Conservation (phyloP, 2,888 invertebrate genomes). For the Hesperia comma region DNA sequence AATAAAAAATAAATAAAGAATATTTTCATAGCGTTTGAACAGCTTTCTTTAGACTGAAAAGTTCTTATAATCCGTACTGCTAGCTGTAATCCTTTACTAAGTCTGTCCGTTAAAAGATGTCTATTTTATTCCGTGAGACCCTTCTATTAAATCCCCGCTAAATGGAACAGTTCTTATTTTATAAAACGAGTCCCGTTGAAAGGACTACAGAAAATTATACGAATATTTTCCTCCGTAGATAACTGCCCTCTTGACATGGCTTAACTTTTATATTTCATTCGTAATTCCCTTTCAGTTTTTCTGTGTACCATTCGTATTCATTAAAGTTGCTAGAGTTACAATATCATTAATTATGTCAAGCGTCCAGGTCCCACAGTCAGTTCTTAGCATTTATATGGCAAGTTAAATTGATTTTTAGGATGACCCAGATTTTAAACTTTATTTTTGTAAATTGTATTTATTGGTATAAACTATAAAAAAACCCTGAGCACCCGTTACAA, state of each 20-base stretch:
- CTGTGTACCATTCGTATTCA: background rate
- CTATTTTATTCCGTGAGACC: conserved; percentile 26
- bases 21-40: too few species aligned
- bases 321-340: background rate
- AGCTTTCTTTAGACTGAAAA: background rate
- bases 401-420: too few species aligned
- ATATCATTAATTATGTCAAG: background rate
- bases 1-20: too few species aligned
- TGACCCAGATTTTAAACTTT: too few species aligned
- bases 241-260: conserved; percentile 4
- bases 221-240: conserved; percentile 12
- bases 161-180: conserved; percentile 23
- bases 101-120: conserved; percentile 12
- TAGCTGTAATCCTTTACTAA: conserved; percentile 8
- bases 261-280: conserved; percentile 1
- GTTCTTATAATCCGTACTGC: background rate
- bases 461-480: too few species aligned
- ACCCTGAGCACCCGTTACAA: too few species aligned
- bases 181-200: conserved; percentile 18
- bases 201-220: conserved; percentile 17
- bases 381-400: too few species aligned
- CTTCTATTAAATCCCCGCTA: conserved; percentile 22
- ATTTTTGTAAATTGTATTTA: too few species aligned
- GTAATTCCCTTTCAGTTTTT: conserved; percentile 1
- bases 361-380: background rate